Evolutionary conservation across 2,113 vertebrate species (phyloP).

Genomic region (Microtus pennsylvanicus): DNA sequence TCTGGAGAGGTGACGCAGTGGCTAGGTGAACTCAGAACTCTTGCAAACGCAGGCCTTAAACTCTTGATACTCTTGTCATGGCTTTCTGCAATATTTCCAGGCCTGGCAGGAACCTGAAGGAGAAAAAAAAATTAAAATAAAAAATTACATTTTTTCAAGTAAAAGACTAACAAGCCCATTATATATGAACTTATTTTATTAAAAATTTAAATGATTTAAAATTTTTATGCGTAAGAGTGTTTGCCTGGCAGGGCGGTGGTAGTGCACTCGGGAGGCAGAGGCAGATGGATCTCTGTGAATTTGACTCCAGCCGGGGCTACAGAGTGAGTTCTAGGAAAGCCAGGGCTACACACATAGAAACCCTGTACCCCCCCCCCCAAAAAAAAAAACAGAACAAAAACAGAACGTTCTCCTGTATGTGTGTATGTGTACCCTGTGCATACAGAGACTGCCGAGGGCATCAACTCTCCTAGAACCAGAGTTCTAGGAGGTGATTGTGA

Average conservation of each 20-base stretch:
- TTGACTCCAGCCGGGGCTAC: background rate
- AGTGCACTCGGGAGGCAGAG: background rate
- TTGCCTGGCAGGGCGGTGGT: background rate
- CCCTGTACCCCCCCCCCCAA: too few relatives aligned
- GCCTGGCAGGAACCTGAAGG: background rate
- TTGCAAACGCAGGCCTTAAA: background rate
- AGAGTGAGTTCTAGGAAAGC: background rate
- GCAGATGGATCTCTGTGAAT: background rate
- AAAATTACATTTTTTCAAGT: background rate
- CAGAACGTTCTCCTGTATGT: too few relatives aligned
- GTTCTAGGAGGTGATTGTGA: too few relatives aligned
- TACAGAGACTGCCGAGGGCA: too few relatives aligned
- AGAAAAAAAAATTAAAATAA: background rate
- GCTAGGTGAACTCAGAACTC: too few relatives aligned
- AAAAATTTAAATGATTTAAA: background rate
- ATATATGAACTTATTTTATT: background rate
- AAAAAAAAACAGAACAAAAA: too few relatives aligned
- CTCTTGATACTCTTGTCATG: background rate
- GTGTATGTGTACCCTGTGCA: background rate
- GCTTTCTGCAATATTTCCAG: too few relatives aligned
- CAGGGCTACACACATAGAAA: background rate
- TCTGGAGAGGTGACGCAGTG: too few relatives aligned
- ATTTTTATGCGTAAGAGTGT: background rate
- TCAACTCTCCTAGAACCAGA: background rate
- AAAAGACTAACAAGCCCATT: background rate